Evolutionary conservation across 2,888 invertebrate genomes (phyloP), one percentile per base, ranked within the genome.

Genomic region (Trichacis sp.): DNA sequence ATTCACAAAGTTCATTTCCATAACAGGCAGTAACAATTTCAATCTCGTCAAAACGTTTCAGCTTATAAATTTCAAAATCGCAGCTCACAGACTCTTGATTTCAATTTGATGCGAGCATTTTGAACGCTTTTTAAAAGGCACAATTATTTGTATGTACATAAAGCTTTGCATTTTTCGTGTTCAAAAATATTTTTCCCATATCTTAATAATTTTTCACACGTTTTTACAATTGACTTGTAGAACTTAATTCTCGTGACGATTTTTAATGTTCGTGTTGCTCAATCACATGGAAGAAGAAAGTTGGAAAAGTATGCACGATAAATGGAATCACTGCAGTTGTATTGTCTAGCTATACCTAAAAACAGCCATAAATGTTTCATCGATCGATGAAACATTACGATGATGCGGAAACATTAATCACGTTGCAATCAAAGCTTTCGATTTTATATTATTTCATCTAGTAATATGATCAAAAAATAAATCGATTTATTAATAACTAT

Each of bases 21-120:
- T 24, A 24, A 3, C 24, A 24, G 24, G 24, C 24, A 24, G 24
- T 24, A 24, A 24, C 24, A 24, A 24, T 24, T 24, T 8, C 24
- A 24, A n/a, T n/a, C n/a, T n/a, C n/a, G n/a, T n/a, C n/a, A n/a
- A n/a, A n/a, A n/a, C n/a, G n/a, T n/a, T n/a, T n/a, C n/a, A n/a
- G n/a, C n/a, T n/a, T n/a, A n/a, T n/a, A n/a, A n/a, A n/a, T n/a
- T n/a, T n/a, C n/a, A n/a, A n/a, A n/a, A n/a, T n/a, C n/a, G n/a
- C n/a, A n/a, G n/a, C n/a, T n/a, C n/a, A n/a, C n/a, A n/a, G n/a
- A n/a, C n/a, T n/a, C n/a, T n/a, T n/a, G n/a, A n/a, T n/a, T n/a
- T 42, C 56, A 56, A 61, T 66, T 66, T 61, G 54, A 61, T 61
- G 61, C 65, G 58, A 66, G 61, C 65, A 57, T 66, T 66, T 61